Percentiles rank a stretch among this genome's conserved stretches.
phyloP scores from a whole-genome alignment of 2,797 vertebrate genomes.

The Phylloscopus collybita region DNA sequence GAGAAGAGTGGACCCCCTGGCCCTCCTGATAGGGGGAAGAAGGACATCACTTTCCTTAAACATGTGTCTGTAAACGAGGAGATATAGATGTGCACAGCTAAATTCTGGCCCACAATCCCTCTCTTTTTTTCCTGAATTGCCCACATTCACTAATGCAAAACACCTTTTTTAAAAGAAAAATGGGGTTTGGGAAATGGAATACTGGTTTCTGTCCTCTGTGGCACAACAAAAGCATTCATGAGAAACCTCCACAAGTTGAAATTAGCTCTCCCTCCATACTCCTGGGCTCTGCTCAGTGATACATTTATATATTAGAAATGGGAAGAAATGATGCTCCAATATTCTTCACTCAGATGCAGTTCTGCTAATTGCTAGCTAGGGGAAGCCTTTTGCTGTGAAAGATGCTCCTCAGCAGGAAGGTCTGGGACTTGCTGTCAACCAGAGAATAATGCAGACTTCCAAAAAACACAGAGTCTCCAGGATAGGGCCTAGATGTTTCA shows the following conservation, averaged over 20 bases:
- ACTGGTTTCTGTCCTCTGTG: background rate
- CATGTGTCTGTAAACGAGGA: background rate
- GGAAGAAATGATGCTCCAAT: background rate
- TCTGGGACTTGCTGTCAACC: background rate
- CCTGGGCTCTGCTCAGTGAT: background rate
- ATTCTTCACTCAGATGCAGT: background rate
- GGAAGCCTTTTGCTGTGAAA: background rate
- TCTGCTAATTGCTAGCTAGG: background rate
- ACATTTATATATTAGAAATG: background rate
- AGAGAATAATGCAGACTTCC: background rate
- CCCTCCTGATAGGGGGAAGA: background rate
- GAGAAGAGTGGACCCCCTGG: background rate
- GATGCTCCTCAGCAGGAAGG: background rate
- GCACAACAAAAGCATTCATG: background rate
- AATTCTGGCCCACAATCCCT: background rate
- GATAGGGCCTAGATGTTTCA: background rate
- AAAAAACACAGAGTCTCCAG: background rate
- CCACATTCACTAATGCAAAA: background rate
- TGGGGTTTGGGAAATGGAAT: background rate
- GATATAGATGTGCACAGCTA: background rate
- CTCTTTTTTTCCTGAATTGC: background rate
- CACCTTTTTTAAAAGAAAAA: background rate
- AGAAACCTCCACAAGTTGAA: background rate
- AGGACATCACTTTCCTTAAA: background rate
- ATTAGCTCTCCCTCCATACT: background rate